These are phyloP conservation scores for Trematocara zebra DNA, from an alignment of 2,113 vertebrate genomes.

Conservation along the genomic window DNA sequence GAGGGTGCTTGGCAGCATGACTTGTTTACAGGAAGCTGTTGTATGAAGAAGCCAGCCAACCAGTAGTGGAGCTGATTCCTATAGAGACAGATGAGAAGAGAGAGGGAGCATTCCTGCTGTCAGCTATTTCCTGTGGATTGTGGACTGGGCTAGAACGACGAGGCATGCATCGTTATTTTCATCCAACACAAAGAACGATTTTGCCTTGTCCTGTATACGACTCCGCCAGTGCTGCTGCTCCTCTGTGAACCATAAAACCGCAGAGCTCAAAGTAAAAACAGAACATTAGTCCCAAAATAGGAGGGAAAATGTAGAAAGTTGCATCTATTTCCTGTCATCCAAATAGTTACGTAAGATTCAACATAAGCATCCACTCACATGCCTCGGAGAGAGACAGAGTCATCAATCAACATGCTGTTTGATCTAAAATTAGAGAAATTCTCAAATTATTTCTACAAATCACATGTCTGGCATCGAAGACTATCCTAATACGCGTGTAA, in stretches of 20 bases:
- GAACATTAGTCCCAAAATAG: background rate
- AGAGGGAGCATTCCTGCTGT: slow-evolving; percentile 73
- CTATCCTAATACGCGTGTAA: background rate
- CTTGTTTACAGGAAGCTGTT: slow-evolving; percentile 77
- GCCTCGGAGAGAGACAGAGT: background rate
- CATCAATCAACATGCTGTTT: background rate
- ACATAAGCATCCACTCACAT: background rate
- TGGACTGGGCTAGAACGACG: slow-evolving; percentile 14
- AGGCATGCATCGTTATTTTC: slow-evolving; percentile 51
- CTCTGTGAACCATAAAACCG: background rate
- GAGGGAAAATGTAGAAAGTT: background rate
- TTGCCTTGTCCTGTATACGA: slow-evolving; percentile 7
- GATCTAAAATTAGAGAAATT: background rate
- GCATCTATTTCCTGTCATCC: background rate
- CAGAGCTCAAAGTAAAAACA: background rate
- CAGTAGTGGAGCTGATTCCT: slow-evolving; percentile 50
- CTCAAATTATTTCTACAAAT: background rate
- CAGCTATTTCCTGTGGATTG: slow-evolving; percentile 75
- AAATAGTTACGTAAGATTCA: background rate
- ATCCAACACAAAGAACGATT: slow-evolving; percentile 17
- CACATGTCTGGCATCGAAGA: background rate
- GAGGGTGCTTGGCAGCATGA: slow-evolving; percentile 47
- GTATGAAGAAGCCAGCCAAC: slow-evolving; percentile 62
- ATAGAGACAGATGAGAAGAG: slow-evolving; percentile 64
- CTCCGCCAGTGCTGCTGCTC: background rate